Conservation (phyloP, 1,140 invertebrate genomes). For the Alviniconcha marisindica region DNA sequence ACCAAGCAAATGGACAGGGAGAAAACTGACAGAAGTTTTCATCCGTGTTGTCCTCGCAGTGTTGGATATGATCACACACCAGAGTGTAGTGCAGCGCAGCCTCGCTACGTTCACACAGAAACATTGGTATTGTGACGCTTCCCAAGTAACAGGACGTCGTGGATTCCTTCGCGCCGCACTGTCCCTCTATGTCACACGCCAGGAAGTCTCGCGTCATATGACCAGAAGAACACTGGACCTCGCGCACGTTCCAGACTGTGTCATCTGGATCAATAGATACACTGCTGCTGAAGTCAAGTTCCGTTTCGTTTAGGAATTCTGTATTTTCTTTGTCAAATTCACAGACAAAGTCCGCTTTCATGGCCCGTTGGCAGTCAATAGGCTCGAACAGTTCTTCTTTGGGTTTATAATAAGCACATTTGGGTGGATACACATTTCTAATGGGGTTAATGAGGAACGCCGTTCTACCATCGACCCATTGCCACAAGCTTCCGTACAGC, state of each 20-base stretch:
- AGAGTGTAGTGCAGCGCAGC: not conserved
- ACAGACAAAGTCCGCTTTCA: not conserved
- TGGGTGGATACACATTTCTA: not conserved
- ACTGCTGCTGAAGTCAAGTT: too few relatives aligned
- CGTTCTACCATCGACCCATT: not conserved
- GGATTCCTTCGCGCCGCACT: not conserved
- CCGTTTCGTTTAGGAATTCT: too few relatives aligned
- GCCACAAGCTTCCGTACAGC: not conserved
- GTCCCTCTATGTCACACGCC: not conserved
- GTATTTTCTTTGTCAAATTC: not conserved
- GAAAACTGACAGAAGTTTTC: not conserved
- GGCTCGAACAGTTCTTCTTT: not conserved
- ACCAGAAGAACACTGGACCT: not conserved
- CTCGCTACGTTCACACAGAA: not conserved
- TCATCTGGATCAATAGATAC: too few relatives aligned
- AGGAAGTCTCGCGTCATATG: slow-evolving; percentile 8
- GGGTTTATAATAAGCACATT: not conserved
- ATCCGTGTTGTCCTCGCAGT: not conserved
- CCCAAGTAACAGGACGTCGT: not conserved
- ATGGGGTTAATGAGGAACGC: not conserved
- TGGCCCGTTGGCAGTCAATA: not conserved
- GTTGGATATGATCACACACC: not conserved
- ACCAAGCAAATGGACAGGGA: not conserved
- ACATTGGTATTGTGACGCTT: not conserved
- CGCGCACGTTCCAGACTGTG: not conserved